Evolutionary conservation across 2,888 invertebrate species (phyloP).

Genomic region (Choristoneura rosaceana): DNA sequence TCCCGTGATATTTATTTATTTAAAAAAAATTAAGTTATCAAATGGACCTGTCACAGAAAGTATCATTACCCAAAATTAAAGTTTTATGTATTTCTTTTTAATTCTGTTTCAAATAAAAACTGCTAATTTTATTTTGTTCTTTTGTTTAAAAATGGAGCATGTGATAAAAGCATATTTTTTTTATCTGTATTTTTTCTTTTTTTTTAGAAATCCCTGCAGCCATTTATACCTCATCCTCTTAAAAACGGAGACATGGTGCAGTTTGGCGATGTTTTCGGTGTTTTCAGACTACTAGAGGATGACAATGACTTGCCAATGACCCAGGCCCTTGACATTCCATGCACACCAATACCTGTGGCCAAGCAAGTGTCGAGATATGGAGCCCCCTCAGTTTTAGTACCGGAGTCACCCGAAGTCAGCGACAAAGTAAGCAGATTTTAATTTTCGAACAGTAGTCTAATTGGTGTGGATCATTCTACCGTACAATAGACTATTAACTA

Average conservation of each 20-base stretch:
- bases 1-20: no score
- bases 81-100: no score
- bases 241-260: slow-evolving; percentile 74
- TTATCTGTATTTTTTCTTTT: slow-evolving; percentile 10
- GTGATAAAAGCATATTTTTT: no score
- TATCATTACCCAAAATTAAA: no score
- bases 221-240: slow-evolving; percentile 71
- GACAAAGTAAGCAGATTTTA: slow-evolving; percentile 62
- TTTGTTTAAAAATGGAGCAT: no score
- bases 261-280: slow-evolving; percentile 75
- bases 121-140: no score
- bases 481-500: no score
- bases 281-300: slow-evolving; percentile 71
- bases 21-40: no score
- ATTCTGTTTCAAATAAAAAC: no score
- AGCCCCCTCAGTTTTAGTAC: slow-evolving; percentile 60
- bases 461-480: no score
- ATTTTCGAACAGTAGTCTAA: no score
- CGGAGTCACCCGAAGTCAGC: slow-evolving; percentile 78
- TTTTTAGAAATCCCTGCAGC: slow-evolving; percentile 66
- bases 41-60: no score
- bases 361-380: slow-evolving; percentile 57
- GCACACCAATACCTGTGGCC: slow-evolving; percentile 67
- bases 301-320: slow-evolving; percentile 73
- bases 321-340: slow-evolving; percentile 72